phyloP scores from a whole-genome alignment of 2,113 vertebrate species.

The Myocastor coypus region DNA sequence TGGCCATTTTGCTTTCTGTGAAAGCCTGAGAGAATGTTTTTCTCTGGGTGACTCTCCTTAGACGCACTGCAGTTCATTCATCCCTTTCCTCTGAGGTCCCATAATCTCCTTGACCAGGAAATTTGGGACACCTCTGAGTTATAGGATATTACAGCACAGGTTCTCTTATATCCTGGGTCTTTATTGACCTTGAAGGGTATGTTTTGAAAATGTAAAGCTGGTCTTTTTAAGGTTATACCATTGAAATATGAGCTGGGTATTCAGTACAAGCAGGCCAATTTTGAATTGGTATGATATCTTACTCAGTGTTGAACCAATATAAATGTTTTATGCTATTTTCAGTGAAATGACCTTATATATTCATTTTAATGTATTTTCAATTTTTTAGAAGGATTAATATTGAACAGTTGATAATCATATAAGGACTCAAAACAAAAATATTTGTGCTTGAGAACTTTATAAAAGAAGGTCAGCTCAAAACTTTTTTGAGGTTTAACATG shows the following conservation, averaged over 20 bases:
- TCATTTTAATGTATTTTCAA: constrained; percentile 45
- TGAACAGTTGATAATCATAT: constrained; percentile 3
- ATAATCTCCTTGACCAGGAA: too few species aligned
- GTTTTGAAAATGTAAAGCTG: neutral
- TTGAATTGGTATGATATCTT: neutral
- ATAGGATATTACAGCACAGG: too few species aligned
- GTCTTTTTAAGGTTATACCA: neutral
- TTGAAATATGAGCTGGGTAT: neutral
- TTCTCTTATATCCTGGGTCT: too few species aligned
- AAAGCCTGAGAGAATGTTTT: too few species aligned
- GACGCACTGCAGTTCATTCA: too few species aligned
- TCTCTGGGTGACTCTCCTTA: too few species aligned
- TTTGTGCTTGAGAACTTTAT: neutral
- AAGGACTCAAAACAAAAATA: constrained; percentile 9
- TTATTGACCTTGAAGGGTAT: too few species aligned
- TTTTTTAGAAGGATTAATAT: constrained; percentile 8
- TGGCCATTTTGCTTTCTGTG: too few species aligned
- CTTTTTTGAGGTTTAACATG: constrained; percentile 25
- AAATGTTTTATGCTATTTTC: constrained; percentile 26
- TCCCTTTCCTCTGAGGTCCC: too few species aligned
- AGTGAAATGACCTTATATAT: neutral
- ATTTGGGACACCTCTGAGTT: too few species aligned
- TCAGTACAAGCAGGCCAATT: neutral
- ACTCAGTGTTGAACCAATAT: neutral
- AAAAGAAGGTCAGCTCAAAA: constrained; percentile 24